Evolutionary conservation across 2,888 invertebrate genomes (phyloP).

Genomic region (Drosophila yooni): DNA sequence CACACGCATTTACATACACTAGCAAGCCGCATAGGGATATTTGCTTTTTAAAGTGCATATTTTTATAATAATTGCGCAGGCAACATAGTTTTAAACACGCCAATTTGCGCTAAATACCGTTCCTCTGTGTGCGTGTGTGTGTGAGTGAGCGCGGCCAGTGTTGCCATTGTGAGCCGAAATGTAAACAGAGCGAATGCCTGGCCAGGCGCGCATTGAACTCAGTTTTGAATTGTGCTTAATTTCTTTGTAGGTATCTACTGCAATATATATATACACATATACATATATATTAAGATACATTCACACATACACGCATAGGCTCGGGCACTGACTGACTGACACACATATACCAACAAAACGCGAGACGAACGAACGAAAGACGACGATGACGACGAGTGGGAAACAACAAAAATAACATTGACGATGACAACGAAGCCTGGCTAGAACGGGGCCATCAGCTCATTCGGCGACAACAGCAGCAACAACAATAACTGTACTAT

Average conservation of each 20-base stretch:
- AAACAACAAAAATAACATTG: conserved; percentile 80
- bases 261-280: conserved; percentile 20
- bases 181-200: conserved; percentile 66
- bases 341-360: conserved; percentile 69
- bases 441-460: conserved; percentile 41
- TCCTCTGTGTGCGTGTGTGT: background rate
- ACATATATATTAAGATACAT: conserved; percentile 20
- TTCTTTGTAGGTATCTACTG: conserved; percentile 74
- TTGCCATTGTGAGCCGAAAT: conserved; percentile 45
- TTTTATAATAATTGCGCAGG: conserved; percentile 25
- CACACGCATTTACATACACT: conserved; percentile 5
- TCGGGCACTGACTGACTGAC: conserved; percentile 78
- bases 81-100: conserved; percentile 55
- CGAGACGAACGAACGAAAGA: conserved; percentile 40
- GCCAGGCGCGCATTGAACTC: conserved; percentile 73
- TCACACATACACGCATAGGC: conserved; percentile 18
- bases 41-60: conserved; percentile 22
- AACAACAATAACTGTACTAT: conserved; percentile 55
- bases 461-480: conserved; percentile 28
- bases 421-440: conserved; percentile 64
- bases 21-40: conserved; percentile 32
- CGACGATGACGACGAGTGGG: conserved; percentile 49
- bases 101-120: conserved; percentile 28
- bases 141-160: conserved; percentile 25
- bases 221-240: conserved; percentile 55